Percentiles rank a stretch among this genome's conserved stretches.
phyloP scores from a whole-genome alignment of 1,140 invertebrate genomes.

The Trialeurodes vaporariorum region DNA sequence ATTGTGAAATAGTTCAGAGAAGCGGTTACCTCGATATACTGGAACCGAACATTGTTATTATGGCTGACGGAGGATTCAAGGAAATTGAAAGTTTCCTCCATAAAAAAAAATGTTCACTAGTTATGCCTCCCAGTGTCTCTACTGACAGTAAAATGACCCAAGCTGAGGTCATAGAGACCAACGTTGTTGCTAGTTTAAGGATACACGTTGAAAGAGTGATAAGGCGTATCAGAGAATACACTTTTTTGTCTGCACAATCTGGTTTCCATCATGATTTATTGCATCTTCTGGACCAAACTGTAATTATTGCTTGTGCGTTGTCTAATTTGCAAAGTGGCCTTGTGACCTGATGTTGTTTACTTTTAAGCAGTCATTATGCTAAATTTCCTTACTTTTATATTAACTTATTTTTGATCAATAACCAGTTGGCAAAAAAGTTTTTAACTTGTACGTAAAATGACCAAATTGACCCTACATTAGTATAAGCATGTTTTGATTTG shows the following conservation, averaged over 20 bases:
- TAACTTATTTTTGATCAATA: too few species aligned
- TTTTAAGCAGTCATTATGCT: too few species aligned
- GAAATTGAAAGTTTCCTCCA: conserved; percentile 25
- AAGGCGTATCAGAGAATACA: conserved; percentile 31
- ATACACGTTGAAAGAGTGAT: conserved; percentile 36
- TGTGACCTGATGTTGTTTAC: too few species aligned
- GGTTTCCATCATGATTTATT: conserved; percentile 26
- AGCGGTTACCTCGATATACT: conserved; percentile 28
- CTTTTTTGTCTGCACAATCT: conserved; percentile 31
- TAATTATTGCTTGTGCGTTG: conserved; percentile 27
- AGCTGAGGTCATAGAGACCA: conserved; percentile 30
- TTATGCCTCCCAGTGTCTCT: conserved; percentile 33
- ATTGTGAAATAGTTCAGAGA: conserved; percentile 31
- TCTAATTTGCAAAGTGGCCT: conserved; percentile 31
- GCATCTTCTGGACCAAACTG: conserved; percentile 26
- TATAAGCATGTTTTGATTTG: too few species aligned
- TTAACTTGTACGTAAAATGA: too few species aligned
- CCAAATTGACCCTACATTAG: too few species aligned
- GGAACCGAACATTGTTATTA: conserved; percentile 21
- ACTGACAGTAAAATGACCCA: conserved; percentile 23
- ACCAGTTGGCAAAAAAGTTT: too few species aligned
- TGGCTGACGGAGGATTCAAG: conserved; percentile 35
- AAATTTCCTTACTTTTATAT: too few species aligned
- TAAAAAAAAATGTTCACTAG: conserved; percentile 25
- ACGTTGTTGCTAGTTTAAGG: conserved; percentile 33